A percentile compares a stretch with the other conserved stretches of the same genome.
These are phyloP conservation scores for Eledone cirrhosa DNA, from an alignment of 2,888 invertebrate genomes.

Conservation along the genomic window DNA sequence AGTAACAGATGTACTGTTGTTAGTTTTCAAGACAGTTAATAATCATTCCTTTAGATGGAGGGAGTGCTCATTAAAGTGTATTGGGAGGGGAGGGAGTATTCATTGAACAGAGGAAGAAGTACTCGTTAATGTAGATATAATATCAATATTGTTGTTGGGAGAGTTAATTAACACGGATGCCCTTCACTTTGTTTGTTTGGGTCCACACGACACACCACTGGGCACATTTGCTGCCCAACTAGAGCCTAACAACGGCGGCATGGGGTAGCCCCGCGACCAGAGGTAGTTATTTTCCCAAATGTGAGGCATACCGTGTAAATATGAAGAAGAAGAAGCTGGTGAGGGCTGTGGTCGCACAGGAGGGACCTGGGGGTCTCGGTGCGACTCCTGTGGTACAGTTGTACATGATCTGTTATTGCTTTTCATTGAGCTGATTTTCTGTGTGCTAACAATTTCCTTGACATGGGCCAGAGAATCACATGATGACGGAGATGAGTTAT, in stretches of 20 bases:
- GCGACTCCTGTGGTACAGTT: slow-evolving; percentile 1
- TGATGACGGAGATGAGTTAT: slow-evolving; percentile 4
- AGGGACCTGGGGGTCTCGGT: not conserved
- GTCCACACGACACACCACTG: slow-evolving; percentile 15
- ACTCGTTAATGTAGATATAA: not conserved
- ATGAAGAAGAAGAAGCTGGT: not conserved
- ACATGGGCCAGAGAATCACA: too few species aligned
- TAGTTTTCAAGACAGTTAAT: too few species aligned
- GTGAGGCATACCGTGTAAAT: slow-evolving; percentile 1
- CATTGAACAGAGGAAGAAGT: not conserved
- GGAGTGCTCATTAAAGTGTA: too few species aligned
- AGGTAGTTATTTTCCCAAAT: slow-evolving; percentile 27
- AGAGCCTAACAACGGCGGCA: slow-evolving; percentile 15
- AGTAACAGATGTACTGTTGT: too few species aligned
- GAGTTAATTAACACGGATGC: not conserved
- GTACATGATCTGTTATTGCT: not conserved
- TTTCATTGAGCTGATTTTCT: slow-evolving; percentile 7
- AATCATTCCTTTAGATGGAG: too few species aligned
- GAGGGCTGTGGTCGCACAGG: slow-evolving; percentile 9
- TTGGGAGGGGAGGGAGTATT: not conserved
- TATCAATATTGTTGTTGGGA: not conserved
- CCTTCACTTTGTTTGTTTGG: slow-evolving; percentile 15
- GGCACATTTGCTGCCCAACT: slow-evolving; percentile 15
- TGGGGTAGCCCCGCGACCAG: slow-evolving; percentile 23
- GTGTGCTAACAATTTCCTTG: not conserved